Evolutionary conservation across 2,113 vertebrate species (phyloP).

Genomic region (Aegithalos caudatus): DNA sequence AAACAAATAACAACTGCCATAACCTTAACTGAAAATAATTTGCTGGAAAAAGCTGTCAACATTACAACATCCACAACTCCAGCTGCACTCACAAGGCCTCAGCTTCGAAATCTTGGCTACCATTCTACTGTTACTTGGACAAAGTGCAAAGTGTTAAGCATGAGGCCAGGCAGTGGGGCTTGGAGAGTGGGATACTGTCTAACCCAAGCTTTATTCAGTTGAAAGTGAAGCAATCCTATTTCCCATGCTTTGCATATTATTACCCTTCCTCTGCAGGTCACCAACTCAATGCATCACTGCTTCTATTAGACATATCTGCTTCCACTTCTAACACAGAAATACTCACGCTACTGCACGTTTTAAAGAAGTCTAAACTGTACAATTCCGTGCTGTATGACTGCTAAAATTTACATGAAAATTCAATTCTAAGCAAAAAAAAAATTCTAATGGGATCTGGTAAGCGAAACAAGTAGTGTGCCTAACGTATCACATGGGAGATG

Average conservation of each 20-base stretch:
- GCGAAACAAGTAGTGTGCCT: neutral
- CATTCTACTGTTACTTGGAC: neutral
- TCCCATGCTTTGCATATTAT: constrained; percentile 18
- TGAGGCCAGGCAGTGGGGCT: neutral
- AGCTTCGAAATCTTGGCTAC: neutral
- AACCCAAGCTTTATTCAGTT: neutral
- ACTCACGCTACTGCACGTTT: neutral
- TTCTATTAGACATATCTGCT: neutral
- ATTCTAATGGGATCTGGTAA: constrained; percentile 14
- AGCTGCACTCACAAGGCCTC: neutral
- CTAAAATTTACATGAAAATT: neutral
- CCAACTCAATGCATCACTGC: neutral
- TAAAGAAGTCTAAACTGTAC: neutral
- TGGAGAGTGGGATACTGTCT: neutral
- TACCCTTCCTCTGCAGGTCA: neutral
- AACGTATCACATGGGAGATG: constrained; percentile 53
- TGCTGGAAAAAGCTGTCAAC: neutral
- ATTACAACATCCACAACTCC: neutral
- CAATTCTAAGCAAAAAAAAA: neutral
- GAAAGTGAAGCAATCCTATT: constrained; percentile 26
- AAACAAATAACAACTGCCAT: neutral
- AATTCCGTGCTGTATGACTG: neutral
- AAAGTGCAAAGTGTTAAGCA: neutral
- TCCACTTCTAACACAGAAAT: neutral
- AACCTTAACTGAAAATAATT: neutral